Percentiles rank a stretch among this genome's conserved stretches.
Evolutionary conservation across 2,888 invertebrate genomes (phyloP).

Genomic region (Timema cristinae): DNA sequence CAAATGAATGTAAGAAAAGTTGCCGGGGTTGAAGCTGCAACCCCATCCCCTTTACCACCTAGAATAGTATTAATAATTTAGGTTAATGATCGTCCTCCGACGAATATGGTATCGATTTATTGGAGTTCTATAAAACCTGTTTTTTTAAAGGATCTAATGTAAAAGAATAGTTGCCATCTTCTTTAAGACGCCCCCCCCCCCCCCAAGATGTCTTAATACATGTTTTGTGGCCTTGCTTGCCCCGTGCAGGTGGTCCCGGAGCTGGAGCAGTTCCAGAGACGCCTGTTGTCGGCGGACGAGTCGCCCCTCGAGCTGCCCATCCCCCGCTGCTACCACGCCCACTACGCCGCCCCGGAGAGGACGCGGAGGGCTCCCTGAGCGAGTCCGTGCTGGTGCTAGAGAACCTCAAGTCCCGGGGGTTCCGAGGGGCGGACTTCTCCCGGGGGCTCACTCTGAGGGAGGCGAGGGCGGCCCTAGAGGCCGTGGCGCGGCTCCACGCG

Average conservation of each 20-base stretch:
- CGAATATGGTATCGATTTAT: too few species aligned
- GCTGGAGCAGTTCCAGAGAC: conserved; percentile 57
- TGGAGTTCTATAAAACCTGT: too few species aligned
- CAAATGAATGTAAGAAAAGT: too few species aligned
- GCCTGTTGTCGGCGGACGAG: conserved; percentile 45
- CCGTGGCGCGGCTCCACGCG: conserved; percentile 70
- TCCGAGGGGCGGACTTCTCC: conserved; percentile 61
- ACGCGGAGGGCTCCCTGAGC: conserved; percentile 47
- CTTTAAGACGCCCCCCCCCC: too few species aligned
- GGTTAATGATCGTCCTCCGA: too few species aligned
- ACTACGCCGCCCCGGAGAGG: conserved; percentile 51
- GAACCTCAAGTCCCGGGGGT: conserved; percentile 62
- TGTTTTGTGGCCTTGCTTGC: too few species aligned
- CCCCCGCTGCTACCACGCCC: conserved; percentile 65
- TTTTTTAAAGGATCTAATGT: too few species aligned
- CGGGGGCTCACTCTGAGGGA: conserved; percentile 62
- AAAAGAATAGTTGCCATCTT: too few species aligned
- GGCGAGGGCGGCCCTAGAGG: conserved; percentile 64
- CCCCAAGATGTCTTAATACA: too few species aligned
- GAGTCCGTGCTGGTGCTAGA: conserved; percentile 71
- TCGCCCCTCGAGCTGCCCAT: conserved; percentile 58
- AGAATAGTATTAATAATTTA: too few species aligned
- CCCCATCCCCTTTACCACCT: too few species aligned
- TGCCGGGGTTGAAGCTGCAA: too few species aligned
- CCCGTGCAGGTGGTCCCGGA: conserved; percentile 60